phyloP scores from a whole-genome alignment of 2,888 invertebrate species.

The Sinopyrophorus schimmeli region DNA sequence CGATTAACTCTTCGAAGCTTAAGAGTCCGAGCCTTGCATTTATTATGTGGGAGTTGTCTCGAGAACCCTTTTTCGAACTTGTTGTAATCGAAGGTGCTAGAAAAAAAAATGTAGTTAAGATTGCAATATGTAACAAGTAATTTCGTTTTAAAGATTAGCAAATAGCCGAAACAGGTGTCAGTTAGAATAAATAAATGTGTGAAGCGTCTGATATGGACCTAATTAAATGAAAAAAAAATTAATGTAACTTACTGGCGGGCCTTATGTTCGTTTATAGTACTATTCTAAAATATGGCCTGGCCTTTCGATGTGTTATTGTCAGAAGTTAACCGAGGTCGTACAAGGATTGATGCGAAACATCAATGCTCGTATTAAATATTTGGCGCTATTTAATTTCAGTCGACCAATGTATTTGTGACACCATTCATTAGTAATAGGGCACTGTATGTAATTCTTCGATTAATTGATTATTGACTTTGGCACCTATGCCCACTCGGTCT shows the following conservation, averaged over 20 bases:
- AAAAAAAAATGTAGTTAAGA: conserved; percentile 15
- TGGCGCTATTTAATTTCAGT: conserved; percentile 15
- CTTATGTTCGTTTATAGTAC: not conserved
- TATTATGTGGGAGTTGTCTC: too few species aligned
- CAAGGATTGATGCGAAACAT: not conserved
- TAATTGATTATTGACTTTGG: too few species aligned
- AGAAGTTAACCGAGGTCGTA: too few species aligned
- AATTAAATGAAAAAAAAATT: conserved; percentile 32
- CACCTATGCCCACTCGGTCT: too few species aligned
- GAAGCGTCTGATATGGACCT: conserved; percentile 32
- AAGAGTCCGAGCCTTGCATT: too few species aligned
- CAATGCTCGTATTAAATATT: not conserved
- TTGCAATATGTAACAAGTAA: conserved; percentile 13
- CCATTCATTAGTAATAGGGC: conserved; percentile 27
- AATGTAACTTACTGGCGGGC: conserved; percentile 18
- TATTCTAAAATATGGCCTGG: conserved; percentile 3
- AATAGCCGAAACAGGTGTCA: conserved; percentile 9
- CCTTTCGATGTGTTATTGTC: conserved; percentile 1
- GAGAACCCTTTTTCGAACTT: conserved; percentile 6
- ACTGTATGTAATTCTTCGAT: conserved; percentile 32
- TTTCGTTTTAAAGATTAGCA: conserved; percentile 6
- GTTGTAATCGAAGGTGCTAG: conserved; percentile 20
- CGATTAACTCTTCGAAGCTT: too few species aligned
- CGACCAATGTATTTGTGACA: conserved; percentile 30
- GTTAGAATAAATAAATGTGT: conserved; percentile 11